These are phyloP conservation scores for Aethes cnicana DNA, from an alignment of 2,888 invertebrate genomes.

Conservation along the genomic window DNA sequence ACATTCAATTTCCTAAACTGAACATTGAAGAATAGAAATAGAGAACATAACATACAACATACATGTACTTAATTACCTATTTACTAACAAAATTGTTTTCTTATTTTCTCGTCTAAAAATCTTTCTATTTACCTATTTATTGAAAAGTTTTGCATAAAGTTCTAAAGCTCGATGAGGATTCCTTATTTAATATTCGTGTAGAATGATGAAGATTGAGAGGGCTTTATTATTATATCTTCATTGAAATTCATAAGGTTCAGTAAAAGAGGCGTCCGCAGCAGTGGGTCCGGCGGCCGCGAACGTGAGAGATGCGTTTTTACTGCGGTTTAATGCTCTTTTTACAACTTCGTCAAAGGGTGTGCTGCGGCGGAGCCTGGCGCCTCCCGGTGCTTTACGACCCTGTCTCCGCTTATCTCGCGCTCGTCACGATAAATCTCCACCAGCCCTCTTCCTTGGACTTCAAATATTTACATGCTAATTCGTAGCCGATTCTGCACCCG, in stretches of 20 bases:
- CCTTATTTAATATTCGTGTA: conserved; percentile 18
- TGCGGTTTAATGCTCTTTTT: conserved; percentile 81
- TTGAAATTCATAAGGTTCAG: conserved; percentile 80
- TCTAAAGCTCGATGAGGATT: background rate
- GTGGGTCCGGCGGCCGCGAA: conserved; percentile 41
- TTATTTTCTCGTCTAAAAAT: too few species aligned
- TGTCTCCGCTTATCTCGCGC: conserved; percentile 73
- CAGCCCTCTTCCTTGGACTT: conserved; percentile 74
- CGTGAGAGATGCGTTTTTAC: conserved; percentile 78
- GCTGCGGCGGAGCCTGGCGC: conserved; percentile 47
- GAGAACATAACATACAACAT: too few species aligned
- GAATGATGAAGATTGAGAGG: conserved; percentile 37
- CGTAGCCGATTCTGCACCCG: conserved; percentile 77
- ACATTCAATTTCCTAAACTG: too few species aligned
- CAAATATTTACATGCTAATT: conserved; percentile 83
- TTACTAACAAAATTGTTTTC: too few species aligned
- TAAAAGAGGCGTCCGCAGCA: conserved; percentile 63
- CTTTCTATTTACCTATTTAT: too few species aligned
- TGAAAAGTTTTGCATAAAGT: background rate
- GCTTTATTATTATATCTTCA: conserved; percentile 68
- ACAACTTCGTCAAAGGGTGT: conserved; percentile 80
- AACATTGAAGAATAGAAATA: too few species aligned
- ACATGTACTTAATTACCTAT: too few species aligned
- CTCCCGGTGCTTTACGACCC: conserved; percentile 72
- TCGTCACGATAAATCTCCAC: conserved; percentile 77